Percentiles rank a stretch among this genome's conserved stretches.
phyloP scores from a whole-genome alignment of 2,113 vertebrate species.

The Etheostoma spectabile region DNA sequence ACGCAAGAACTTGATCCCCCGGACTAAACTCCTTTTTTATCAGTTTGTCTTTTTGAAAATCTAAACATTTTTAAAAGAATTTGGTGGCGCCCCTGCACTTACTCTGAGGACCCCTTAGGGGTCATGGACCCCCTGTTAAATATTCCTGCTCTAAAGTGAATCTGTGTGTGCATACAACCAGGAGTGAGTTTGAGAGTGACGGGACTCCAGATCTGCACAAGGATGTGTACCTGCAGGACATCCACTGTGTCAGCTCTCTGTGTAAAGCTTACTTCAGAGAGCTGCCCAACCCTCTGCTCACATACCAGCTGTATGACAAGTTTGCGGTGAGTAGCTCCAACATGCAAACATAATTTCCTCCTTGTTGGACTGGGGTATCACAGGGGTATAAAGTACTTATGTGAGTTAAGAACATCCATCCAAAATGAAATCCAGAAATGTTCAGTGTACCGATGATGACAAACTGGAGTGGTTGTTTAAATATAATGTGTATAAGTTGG shows the following conservation, averaged over 20 bases:
- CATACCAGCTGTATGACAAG: slow-evolving; percentile 95
- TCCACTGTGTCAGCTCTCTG: slow-evolving; percentile 95
- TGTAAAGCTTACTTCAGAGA: slow-evolving; percentile 97
- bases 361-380: not conserved
- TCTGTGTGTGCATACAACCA: slow-evolving; percentile 55
- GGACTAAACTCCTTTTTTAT: too few relatives aligned
- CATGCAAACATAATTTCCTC: not conserved
- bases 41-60: too few relatives aligned
- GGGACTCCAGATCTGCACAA: slow-evolving; percentile 86
- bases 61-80: too few relatives aligned
- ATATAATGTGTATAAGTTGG: too few relatives aligned
- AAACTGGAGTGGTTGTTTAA: too few relatives aligned
- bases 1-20: too few relatives aligned
- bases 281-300: slow-evolving; percentile 95
- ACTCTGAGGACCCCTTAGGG: too few relatives aligned
- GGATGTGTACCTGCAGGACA: slow-evolving; percentile 93
- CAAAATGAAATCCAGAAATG: too few relatives aligned
- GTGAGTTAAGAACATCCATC: too few relatives aligned
- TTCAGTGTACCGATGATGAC: too few relatives aligned
- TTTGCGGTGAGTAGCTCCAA: slow-evolving; percentile 89
- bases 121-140: too few relatives aligned
- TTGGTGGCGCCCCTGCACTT: too few relatives aligned
- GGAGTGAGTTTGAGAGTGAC: slow-evolving; percentile 91
- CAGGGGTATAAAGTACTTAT: not conserved
- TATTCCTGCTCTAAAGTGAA: not conserved